Evolutionary conservation across 2,797 vertebrate species (phyloP).

Genomic region (Epinephelus malabaricus): DNA sequence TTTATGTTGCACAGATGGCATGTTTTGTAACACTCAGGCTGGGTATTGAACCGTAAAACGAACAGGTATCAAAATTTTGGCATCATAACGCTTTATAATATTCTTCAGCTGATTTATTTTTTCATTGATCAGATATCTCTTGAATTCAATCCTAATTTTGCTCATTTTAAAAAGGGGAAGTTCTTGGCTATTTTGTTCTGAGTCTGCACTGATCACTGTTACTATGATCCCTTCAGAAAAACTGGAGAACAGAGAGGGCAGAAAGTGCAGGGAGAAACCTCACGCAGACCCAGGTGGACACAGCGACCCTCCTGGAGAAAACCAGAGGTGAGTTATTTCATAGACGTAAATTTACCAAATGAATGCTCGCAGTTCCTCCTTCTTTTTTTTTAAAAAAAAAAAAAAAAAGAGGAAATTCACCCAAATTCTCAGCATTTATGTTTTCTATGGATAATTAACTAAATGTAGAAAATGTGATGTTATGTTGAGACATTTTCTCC

Average conservation of each 20-base stretch:
- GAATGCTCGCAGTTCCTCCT: background rate
- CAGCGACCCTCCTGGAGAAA: slow-evolving; percentile 50
- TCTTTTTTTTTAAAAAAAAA: background rate
- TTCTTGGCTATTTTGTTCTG: background rate
- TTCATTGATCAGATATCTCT: background rate
- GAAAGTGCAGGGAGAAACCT: slow-evolving; percentile 53
- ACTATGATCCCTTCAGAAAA: slow-evolving; percentile 38
- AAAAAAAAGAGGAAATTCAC: background rate
- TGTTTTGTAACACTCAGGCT: no score
- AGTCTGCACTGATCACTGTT: background rate
- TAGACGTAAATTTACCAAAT: background rate
- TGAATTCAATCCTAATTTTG: no score
- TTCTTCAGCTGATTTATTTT: no score
- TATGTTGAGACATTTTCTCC: background rate
- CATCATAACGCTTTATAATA: no score
- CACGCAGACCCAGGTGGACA: slow-evolving; percentile 54
- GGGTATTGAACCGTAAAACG: no score
- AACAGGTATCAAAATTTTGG: no score
- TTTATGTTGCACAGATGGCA: background rate
- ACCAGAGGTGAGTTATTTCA: slow-evolving; percentile 61
- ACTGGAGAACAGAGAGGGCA: slow-evolving; percentile 49
- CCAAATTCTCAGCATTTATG: background rate
- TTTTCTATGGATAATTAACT: background rate
- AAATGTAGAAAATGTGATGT: background rate
- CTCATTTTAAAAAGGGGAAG: background rate